phyloP scores from a whole-genome alignment of 2,888 invertebrate genomes.

The Hypselothyrea guttata region DNA sequence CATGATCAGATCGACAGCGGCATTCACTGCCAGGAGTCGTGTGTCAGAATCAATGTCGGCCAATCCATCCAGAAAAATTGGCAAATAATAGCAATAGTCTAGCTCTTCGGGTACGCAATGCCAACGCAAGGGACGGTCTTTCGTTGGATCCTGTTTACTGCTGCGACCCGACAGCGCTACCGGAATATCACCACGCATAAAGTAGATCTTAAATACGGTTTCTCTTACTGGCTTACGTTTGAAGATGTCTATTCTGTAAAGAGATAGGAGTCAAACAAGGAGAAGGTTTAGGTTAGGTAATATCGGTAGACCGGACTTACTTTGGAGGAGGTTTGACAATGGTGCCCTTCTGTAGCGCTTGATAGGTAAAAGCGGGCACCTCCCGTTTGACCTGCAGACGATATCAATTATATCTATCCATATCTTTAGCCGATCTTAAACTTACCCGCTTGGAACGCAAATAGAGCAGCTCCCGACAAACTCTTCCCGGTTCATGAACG shows the following conservation, averaged over 20 bases:
- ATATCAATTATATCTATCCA: neutral
- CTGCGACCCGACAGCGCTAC: slow-evolving; percentile 70
- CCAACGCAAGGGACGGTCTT: slow-evolving; percentile 80
- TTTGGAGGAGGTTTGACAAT: slow-evolving; percentile 77
- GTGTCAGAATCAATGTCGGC: slow-evolving; percentile 91
- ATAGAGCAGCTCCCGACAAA: slow-evolving; percentile 66
- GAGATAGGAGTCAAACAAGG: neutral
- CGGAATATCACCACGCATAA: slow-evolving; percentile 81
- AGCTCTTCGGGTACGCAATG: slow-evolving; percentile 82
- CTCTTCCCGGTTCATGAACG: slow-evolving; percentile 50
- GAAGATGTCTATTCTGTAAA: slow-evolving; percentile 73
- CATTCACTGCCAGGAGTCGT: slow-evolving; percentile 92
- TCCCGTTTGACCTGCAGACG: slow-evolving; percentile 58
- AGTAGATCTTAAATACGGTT: slow-evolving; percentile 80
- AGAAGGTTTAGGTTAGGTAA: too few relatives aligned
- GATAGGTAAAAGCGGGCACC: slow-evolving; percentile 81
- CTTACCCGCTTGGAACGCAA: slow-evolving; percentile 57
- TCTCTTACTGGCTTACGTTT: slow-evolving; percentile 71
- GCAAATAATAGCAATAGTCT: slow-evolving; percentile 96
- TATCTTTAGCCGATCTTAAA: neutral
- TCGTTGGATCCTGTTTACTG: slow-evolving; percentile 66
- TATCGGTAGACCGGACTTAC: too few relatives aligned
- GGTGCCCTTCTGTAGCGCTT: slow-evolving; percentile 80
- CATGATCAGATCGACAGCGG: slow-evolving; percentile 92
- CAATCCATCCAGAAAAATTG: slow-evolving; percentile 96